Base-by-base conservation (phyloP, 2,888 invertebrate species). In the Neoaliturus tenellus region DNA sequence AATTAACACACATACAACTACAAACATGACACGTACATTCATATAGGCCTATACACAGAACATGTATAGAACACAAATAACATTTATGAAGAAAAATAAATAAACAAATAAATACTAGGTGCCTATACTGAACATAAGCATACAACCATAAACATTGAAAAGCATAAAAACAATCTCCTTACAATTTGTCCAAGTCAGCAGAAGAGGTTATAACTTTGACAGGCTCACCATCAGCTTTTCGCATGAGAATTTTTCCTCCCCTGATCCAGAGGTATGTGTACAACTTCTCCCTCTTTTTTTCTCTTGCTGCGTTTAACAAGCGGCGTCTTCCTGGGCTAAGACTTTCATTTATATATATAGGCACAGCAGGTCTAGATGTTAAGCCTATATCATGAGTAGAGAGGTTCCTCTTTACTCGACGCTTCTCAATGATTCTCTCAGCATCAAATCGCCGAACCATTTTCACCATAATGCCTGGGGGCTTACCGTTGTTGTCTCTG, bases 211-310 rank as follows among this genome's bases (percentile, higher is more conserved):
- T 31, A 14, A 44, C 8, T 14, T 75, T 75, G 14, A 75, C 44
- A 6, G 44, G 12, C 3, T 6, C 44, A 44, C 44, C 44, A 44
- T 44, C 44, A 12, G 44, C 62, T n/a, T 83, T 83, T 28, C 83
- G 39, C 44, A 83, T 62, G 4, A 80, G n/a, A 8, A 83, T 83
- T 41, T 83, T 78, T n/a, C 83, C 80, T 28, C 62, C 62, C 58
- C 80, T 80, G 8, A 58, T 48, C 83, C 83, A 83, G 2, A 83
- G 23, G 28, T 78, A 83, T 4, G 51, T 80, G 41, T 78, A 83
- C 10, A 39, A 5, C 20, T 80, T 55, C n/a, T 75, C 71, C 14
- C 17, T 17, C 23, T 78, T 75, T 23, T 31, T 20, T 0, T 80
- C 41, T 25, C 83, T 3, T 8, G 80, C 83, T n/a, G 41, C 83